Percentiles rank a stretch among this genome's conserved stretches.
Evolutionary conservation across 2,797 vertebrate genomes (phyloP).

Genomic region (Scolopax rusticola): DNA sequence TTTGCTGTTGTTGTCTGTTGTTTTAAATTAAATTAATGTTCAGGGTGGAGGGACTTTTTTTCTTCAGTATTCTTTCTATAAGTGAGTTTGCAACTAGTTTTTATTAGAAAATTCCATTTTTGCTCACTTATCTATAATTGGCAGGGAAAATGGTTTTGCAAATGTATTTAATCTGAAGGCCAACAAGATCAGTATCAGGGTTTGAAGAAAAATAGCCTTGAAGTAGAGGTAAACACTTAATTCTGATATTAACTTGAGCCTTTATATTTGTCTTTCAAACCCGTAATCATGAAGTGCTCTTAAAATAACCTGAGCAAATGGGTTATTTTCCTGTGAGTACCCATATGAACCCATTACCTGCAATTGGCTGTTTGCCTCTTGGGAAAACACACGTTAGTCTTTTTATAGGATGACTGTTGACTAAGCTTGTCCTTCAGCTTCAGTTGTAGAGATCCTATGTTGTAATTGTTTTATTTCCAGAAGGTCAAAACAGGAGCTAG

Average conservation of each 20-base stretch:
- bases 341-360: background rate
- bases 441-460: background rate
- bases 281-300: background rate
- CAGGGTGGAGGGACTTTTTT: background rate
- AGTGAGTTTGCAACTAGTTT: background rate
- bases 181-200: accelerated
- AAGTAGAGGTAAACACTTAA: constrained; percentile 7
- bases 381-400: background rate
- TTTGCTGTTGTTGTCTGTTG: background rate
- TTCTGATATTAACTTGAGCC: background rate
- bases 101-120: background rate
- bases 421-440: background rate
- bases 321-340: constrained; percentile 7
- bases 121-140: background rate
- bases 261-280: constrained; percentile 13
- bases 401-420: constrained; percentile 10
- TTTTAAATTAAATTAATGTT: background rate
- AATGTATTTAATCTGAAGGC: constrained; percentile 21
- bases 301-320: constrained; percentile 11
- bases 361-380: background rate
- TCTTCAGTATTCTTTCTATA: background rate
- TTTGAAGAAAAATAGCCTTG: background rate
- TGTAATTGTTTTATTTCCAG: background rate
- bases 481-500: background rate
- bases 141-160: background rate